These are phyloP conservation scores for Melanostoma scalare DNA, from an alignment of 2,888 invertebrate species.

Conservation along the genomic window DNA sequence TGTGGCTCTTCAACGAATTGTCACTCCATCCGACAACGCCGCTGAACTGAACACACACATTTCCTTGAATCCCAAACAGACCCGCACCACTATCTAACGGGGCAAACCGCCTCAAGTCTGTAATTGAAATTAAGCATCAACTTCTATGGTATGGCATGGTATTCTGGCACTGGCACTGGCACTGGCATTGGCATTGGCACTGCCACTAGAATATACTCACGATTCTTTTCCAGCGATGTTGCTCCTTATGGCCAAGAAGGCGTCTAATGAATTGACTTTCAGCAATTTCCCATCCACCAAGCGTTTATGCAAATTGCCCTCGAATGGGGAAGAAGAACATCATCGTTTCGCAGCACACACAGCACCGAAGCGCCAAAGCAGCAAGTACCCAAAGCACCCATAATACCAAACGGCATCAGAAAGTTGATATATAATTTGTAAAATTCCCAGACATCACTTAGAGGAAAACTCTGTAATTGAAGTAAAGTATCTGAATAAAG, in stretches of 20 bases:
- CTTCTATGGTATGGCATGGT: too few species aligned
- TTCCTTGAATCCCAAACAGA: constrained; percentile 13
- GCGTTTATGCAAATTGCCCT: constrained; percentile 67
- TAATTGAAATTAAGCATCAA: constrained; percentile 70
- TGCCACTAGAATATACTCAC: constrained; percentile 48
- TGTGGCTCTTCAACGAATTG: constrained; percentile 48
- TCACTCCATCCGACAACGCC: constrained; percentile 32
- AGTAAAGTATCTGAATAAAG: constrained; percentile 69
- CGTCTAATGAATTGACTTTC: constrained; percentile 73
- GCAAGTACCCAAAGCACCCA: neutral
- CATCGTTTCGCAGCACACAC: neutral
- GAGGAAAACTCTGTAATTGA: constrained; percentile 72
- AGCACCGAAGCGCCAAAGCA: constrained; percentile 2
- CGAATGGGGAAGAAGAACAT: neutral
- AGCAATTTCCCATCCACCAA: constrained; percentile 64
- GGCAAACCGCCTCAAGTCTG: constrained; percentile 57
- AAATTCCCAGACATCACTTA: constrained; percentile 72
- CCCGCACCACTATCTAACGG: constrained; percentile 45
- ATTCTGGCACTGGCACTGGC: too few species aligned
- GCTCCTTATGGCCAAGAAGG: constrained; percentile 60
- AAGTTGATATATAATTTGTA: constrained; percentile 64
- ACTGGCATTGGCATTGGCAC: neutral
- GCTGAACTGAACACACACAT: constrained; percentile 11
- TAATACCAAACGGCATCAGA: constrained; percentile 4
- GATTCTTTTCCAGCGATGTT: constrained; percentile 43